Base-by-base conservation (phyloP, 2,888 invertebrate genomes). In the Serrognathus titanus region DNA sequence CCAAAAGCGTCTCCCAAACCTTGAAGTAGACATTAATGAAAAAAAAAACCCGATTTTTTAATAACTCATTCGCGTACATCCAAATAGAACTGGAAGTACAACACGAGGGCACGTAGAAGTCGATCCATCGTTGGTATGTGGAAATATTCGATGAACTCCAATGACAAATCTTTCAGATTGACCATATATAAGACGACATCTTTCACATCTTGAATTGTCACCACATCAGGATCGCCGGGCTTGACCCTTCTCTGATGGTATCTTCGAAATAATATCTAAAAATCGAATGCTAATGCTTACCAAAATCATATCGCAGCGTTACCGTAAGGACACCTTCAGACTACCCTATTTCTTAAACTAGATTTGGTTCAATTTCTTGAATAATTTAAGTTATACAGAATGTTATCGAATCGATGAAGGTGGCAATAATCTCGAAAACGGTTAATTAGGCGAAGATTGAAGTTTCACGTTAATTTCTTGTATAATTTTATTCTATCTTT, bases 61-160 rank as follows among this genome's bases (percentile, higher is more conserved):
- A 20, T 7, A 13, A 50, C 7, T 49, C 11, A 41, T 13, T 10
- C 20, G 48, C 48, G 62, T 75, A 83, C 85, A 78, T 84, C 83
- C 63, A 84, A 76, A 71, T 83, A 86, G 71, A 82, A 84, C 69
- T 83, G 84, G 64, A 84, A 82, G 68, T 83, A 87, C 49, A 87
- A 71, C 53, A 85, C 82, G 52, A 85, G 75, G n/a, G 84, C 81
- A 60, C 86, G 78, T 55, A 87, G 74, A 71, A 86, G 85, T 66
- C 82, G 78, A 71, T 87, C 87, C 43, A 83, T 81, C 24, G 82
- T 79, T 47, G 81, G 79, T 36, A 78, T 76, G 70, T 87, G 81
- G 59, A 87, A 79, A 68, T 83, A 81, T 59, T 80, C 79, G 62
- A 87, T 82, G 65, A 87, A 82, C 70, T 83, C 80, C n/a, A 80